These are phyloP conservation scores for Tenthredo scrophulariae DNA, from an alignment of 2,888 invertebrate species.

Conservation along the genomic window DNA sequence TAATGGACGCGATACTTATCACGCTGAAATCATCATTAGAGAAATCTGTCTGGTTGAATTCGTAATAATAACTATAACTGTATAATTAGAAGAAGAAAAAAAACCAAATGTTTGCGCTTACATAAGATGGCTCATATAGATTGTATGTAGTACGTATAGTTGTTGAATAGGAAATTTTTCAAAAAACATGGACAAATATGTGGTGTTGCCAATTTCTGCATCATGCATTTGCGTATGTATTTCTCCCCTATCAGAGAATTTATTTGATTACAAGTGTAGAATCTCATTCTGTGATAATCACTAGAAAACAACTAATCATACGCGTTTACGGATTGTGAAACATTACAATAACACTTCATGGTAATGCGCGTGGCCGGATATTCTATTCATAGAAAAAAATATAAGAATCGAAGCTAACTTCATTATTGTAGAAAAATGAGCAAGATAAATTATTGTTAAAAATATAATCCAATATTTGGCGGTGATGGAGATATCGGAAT, in stretches of 20 bases:
- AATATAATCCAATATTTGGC: neutral
- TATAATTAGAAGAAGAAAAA: neutral
- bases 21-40: neutral
- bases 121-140: neutral
- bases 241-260: neutral
- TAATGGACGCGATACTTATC: neutral
- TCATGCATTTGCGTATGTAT: neutral
- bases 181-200: neutral
- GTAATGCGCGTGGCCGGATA: neutral
- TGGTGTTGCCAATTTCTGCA: neutral
- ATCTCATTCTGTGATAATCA: too few relatives aligned
- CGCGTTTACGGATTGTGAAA: neutral
- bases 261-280: neutral
- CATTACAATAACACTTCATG: neutral
- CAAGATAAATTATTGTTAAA: neutral
- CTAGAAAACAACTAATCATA: constrained; percentile 22
- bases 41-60: neutral
- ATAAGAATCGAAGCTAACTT: neutral
- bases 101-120: neutral
- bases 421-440: neutral
- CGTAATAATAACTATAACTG: neutral
- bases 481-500: neutral
- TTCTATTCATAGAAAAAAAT: neutral
- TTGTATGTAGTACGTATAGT: neutral
- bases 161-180: neutral